Evolutionary conservation across 2,888 invertebrate genomes (phyloP), one percentile per base, ranked within the genome.

Genomic region (Watsonalla binaria): DNA sequence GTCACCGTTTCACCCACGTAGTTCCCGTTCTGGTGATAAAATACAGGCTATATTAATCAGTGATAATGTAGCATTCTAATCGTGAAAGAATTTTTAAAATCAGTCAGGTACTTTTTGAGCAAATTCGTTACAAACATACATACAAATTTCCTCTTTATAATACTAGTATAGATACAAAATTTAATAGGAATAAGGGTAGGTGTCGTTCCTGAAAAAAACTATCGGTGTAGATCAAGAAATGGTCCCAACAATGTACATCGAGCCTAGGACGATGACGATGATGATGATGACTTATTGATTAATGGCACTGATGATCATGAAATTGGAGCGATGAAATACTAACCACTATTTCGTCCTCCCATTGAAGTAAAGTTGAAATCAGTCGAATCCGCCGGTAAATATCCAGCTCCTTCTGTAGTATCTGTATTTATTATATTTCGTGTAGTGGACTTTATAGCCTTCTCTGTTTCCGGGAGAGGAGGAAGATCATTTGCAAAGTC

Each of bases 401-500:
- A 42, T 5, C 11, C 42, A 8, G 9, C 11, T 11, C 42, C 11
- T 5, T 9, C 42, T 5, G 42, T 7, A 37, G 37, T 7, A 7
- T 37, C 37, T 7, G 6, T 9, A 39, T 39, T 39, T 9, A 39
- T 11, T 39, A 5, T 11, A 11, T 11, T 42, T 11, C 42, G 42
- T 11, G 42, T 42, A 42, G 37, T 7, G 37, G 42, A 11, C 11
- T 42, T 42, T 11, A 8, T 11, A 5, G 11, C 42, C 2, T 42
- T 11, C 11, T 42, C 24, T 1, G 24, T 11, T 2, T 42, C 42
- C 42, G 11, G 4, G 2, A 11, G 42, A 11, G 42, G 42, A 8
- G 42, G 42, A 11, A 42, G 42, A 46, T 46, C 47, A 45, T 52
- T 42, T 13, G 47, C 14, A 24, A 52, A 39, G 6, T 66, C 58